These are phyloP conservation scores for Prosapia bicincta DNA, from an alignment of 2,888 invertebrate genomes.

Conservation along the genomic window DNA sequence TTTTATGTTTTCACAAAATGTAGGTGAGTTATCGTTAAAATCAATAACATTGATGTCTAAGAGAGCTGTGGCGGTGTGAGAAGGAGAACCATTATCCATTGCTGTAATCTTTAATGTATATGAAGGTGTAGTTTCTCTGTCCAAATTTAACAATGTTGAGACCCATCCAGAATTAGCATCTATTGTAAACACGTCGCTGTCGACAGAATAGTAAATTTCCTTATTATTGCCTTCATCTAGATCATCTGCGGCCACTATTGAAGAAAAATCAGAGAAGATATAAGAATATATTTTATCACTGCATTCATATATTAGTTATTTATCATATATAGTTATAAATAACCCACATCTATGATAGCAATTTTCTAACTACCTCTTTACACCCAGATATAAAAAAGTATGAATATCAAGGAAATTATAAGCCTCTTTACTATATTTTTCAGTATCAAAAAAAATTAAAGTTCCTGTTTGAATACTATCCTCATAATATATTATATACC, in stretches of 20 bases:
- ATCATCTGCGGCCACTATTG: constrained; percentile 47
- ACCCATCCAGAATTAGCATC: constrained; percentile 23
- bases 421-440: too few species aligned
- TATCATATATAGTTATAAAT: too few species aligned
- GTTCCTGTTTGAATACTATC: too few species aligned
- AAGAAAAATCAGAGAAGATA: not conserved
- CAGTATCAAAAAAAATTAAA: too few species aligned
- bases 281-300: too few species aligned
- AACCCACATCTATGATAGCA: too few species aligned
- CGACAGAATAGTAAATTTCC: constrained; percentile 15
- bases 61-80: constrained; percentile 9
- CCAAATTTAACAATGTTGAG: constrained; percentile 3
- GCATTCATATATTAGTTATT: too few species aligned
- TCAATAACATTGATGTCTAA: constrained; percentile 14
- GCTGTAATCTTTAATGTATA: constrained; percentile 4
- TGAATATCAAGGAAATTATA: too few species aligned
- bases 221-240: constrained; percentile 13
- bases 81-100: constrained; percentile 15
- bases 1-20: constrained; percentile 8
- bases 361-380: too few species aligned
- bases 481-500: too few species aligned
- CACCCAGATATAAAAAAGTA: too few species aligned
- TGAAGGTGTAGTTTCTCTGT: constrained; percentile 7
- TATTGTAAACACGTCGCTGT: constrained; percentile 5
- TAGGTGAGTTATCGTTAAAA: constrained; percentile 23